phyloP scores from a whole-genome alignment of 2,113 vertebrate genomes.

The Falco punctatus region DNA sequence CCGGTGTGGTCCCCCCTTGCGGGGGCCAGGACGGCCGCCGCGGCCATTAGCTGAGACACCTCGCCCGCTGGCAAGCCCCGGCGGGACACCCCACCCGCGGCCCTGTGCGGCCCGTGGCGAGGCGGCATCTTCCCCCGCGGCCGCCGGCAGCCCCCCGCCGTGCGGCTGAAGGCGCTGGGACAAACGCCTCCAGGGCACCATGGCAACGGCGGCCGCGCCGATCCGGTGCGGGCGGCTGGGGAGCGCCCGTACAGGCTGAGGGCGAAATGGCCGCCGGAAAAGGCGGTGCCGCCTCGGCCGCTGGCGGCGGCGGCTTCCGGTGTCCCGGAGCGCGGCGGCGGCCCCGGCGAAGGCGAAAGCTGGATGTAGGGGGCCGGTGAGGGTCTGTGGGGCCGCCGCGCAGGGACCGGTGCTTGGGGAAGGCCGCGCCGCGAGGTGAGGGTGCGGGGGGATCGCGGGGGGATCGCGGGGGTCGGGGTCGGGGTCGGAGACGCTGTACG shows the following conservation, averaged over 20 bases:
- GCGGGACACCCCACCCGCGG: too few relatives aligned
- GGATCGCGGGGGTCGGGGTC: rapidly evolving
- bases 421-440: too few relatives aligned
- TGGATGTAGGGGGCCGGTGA: rapidly evolving
- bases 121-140: rapidly evolving
- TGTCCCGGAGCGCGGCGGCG: rapidly evolving
- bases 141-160: background rate
- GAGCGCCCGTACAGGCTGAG: background rate
- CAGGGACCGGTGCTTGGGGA: too few relatives aligned
- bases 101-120: too few relatives aligned
- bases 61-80: too few relatives aligned
- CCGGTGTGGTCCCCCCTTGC: too few relatives aligned
- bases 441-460: background rate
- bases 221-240: too few relatives aligned
- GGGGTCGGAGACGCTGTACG: background rate
- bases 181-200: background rate
- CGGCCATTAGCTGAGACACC: background rate
- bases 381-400: too few relatives aligned
- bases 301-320: rapidly evolving
- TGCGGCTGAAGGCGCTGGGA: background rate
- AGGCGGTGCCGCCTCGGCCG: background rate
- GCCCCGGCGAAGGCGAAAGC: too few relatives aligned
- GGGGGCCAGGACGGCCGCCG: background rate
- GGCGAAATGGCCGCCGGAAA: constrained; percentile 16
- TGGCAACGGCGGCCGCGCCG: background rate